These are phyloP conservation scores for Tragelaphus imberbis DNA, from an alignment of 2,113 vertebrate genomes.

Conservation along the genomic window DNA sequence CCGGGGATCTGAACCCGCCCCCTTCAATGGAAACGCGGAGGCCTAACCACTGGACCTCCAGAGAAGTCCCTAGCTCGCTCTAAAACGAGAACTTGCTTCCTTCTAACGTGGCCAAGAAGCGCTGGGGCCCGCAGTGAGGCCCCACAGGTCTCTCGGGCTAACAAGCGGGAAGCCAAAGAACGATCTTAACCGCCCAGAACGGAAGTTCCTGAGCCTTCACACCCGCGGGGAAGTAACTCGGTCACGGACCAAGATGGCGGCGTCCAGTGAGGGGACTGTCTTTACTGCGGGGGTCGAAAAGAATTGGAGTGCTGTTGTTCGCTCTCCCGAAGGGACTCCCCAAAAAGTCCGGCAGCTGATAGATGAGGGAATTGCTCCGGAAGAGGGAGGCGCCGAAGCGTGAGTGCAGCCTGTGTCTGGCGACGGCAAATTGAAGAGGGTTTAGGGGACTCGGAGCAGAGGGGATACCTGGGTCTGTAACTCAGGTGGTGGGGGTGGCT, in stretches of 20 bases:
- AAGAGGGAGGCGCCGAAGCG: constrained; percentile 64
- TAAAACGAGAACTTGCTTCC: neutral
- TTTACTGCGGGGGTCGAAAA: constrained; percentile 68
- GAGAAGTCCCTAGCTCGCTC: neutral
- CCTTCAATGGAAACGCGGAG: neutral
- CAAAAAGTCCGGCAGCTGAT: constrained; percentile 91
- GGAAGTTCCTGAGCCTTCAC: neutral
- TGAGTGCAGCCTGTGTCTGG: constrained; percentile 37
- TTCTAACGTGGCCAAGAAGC: too few species aligned
- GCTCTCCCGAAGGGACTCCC: constrained; percentile 83
- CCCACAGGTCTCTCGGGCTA: neutral
- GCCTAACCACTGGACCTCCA: neutral
- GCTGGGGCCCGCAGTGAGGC: fast-evolving
- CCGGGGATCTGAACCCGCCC: neutral
- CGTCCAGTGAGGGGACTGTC: constrained; percentile 72
- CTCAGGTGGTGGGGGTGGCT: neutral
- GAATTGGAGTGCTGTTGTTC: constrained; percentile 72
- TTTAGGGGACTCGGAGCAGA: neutral
- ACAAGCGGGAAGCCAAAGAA: neutral
- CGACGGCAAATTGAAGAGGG: neutral
- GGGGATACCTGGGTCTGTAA: neutral
- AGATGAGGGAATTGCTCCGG: constrained; percentile 84
- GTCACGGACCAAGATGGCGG: constrained; percentile 87
- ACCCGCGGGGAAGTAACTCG: neutral
- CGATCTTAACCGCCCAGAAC: constrained; percentile 39